Percentiles rank a stretch among this genome's conserved stretches.
These are phyloP conservation scores for Drosophila atripex DNA, from an alignment of 2,888 invertebrate species.

Conservation along the genomic window DNA sequence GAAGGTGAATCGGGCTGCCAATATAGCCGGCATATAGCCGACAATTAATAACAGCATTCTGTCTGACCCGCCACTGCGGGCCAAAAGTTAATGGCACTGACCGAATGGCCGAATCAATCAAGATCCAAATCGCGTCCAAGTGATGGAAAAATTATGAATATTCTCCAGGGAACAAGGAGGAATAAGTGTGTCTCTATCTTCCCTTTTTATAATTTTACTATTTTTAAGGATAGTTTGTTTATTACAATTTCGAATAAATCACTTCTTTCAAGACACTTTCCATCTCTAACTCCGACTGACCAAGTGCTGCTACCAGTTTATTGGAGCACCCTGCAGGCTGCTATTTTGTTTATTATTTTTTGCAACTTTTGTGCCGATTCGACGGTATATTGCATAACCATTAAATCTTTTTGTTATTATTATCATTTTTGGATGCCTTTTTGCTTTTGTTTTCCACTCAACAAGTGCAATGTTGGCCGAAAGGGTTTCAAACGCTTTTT, in stretches of 20 bases:
- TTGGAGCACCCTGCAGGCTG: constrained; percentile 35
- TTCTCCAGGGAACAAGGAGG: background rate
- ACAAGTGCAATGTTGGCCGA: constrained; percentile 14
- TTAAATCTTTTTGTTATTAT: constrained; percentile 17
- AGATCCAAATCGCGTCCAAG: constrained; percentile 11
- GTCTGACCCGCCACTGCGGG: constrained; percentile 26
- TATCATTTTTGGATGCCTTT: no score
- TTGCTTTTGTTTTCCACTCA: constrained; percentile 1
- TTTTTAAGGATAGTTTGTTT: background rate
- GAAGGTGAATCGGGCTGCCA: constrained; percentile 48
- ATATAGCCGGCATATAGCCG: constrained; percentile 22
- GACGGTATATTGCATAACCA: constrained; percentile 65
- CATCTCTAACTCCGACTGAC: background rate
- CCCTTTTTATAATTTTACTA: background rate
- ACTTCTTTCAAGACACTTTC: background rate
- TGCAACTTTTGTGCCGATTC: constrained; percentile 34
- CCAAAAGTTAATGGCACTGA: constrained; percentile 45
- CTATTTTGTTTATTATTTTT: constrained; percentile 31
- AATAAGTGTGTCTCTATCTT: background rate
- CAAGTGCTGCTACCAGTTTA: constrained; percentile 25
- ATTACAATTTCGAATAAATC: background rate
- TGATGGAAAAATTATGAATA: background rate
- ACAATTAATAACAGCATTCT: constrained; percentile 57
- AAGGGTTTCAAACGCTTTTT: constrained; percentile 4
- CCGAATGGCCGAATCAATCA: no score